A percentile compares a stretch with the other conserved stretches of the same genome.
Conservation (phyloP, 1,140 invertebrate genomes). For the Zaprionus kolodkinae region DNA sequence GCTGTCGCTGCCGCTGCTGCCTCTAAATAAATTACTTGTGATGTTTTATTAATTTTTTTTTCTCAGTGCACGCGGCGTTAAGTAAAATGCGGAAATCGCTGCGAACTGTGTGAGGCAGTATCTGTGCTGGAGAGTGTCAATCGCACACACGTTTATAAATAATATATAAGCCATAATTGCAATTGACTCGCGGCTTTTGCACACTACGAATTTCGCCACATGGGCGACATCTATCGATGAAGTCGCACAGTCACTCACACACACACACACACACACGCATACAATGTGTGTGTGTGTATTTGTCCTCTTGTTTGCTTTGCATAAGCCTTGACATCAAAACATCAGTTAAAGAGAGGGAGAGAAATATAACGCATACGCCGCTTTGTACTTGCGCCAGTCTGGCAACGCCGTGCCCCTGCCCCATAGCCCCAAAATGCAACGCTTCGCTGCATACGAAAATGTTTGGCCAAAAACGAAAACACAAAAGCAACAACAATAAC, state of each 20-base stretch:
- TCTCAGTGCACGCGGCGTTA: slow-evolving; percentile 51
- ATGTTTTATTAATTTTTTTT: slow-evolving; percentile 79
- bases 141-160: slow-evolving; percentile 37
- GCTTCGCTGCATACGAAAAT: slow-evolving; percentile 75
- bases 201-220: slow-evolving; percentile 21
- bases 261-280: too few relatives aligned
- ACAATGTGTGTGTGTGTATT: slow-evolving; percentile 11
- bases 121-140: slow-evolving; percentile 33
- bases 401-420: slow-evolving; percentile 59
- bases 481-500: slow-evolving; percentile 18
- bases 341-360: slow-evolving; percentile 26
- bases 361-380: slow-evolving; percentile 66
- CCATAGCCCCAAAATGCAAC: slow-evolving; percentile 73
- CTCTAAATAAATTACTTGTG: slow-evolving; percentile 55
- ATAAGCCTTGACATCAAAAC: slow-evolving; percentile 71
- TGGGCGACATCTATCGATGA: not conserved
- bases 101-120: not conserved
- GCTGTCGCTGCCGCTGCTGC: slow-evolving; percentile 19
- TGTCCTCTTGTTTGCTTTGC: slow-evolving; percentile 45
- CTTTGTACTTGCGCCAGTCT: slow-evolving; percentile 47
- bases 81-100: slow-evolving; percentile 70
- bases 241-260: not conserved
- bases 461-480: slow-evolving; percentile 17
- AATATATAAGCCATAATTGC: slow-evolving; percentile 43
- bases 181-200: slow-evolving; percentile 25